Evolutionary conservation across 2,888 invertebrate species (phyloP).

Genomic region (Itoplectis maculator): DNA sequence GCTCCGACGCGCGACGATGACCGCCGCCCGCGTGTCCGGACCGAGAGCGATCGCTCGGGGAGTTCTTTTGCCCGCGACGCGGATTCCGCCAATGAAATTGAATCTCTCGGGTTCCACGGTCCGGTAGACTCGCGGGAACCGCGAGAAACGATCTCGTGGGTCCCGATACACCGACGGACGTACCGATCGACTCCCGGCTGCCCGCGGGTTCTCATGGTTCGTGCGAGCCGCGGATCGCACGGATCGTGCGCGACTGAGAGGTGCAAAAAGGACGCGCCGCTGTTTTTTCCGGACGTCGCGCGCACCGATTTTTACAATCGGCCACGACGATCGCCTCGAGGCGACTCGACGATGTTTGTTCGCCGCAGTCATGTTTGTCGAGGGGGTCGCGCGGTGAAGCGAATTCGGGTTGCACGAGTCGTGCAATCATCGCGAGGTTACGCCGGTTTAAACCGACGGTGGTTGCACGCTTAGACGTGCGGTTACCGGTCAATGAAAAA

Average conservation of each 20-base stretch:
- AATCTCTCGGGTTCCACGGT: conserved; percentile 64
- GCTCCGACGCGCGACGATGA: neutral
- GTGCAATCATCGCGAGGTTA: conserved; percentile 58
- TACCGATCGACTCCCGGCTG: too few species aligned
- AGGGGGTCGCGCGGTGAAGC: conserved; percentile 56
- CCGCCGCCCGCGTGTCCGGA: conserved; percentile 37
- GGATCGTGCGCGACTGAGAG: conserved; percentile 70
- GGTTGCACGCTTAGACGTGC: conserved; percentile 25
- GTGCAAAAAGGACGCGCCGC: conserved; percentile 51
- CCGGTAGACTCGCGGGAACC: conserved; percentile 37
- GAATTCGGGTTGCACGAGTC: conserved; percentile 69
- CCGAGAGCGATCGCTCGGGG: conserved; percentile 28
- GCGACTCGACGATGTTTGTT: conserved; percentile 48
- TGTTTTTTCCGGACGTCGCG: conserved; percentile 28
- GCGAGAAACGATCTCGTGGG: conserved; percentile 53
- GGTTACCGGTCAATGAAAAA: neutral
- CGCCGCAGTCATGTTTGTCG: conserved; percentile 13
- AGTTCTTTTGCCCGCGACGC: conserved; percentile 32
- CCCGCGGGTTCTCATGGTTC: conserved; percentile 64
- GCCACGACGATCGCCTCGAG: conserved; percentile 12
- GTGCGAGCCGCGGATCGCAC: conserved; percentile 54
- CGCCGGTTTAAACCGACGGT: conserved; percentile 35
- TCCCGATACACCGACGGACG: conserved; percentile 7
- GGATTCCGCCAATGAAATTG: conserved; percentile 62
- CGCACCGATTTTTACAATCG: neutral